Base-by-base conservation (phyloP, 1,140 invertebrate genomes). In the Saxidomus purpurata region DNA sequence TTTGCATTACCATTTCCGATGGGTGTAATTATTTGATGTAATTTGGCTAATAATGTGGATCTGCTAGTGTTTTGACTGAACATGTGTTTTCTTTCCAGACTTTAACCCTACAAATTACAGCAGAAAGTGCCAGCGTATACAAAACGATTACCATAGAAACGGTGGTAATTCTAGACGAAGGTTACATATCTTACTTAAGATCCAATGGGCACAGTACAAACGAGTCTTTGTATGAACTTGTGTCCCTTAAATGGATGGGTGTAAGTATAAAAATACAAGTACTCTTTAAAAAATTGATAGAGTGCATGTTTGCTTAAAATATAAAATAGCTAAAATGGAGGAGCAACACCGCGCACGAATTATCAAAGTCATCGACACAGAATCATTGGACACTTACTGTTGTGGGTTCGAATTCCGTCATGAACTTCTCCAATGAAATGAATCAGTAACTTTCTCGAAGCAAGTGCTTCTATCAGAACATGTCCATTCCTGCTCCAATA, bases 111-210 rank as follows among this genome's bases (percentile, higher is more conserved):
- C n/a, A n/a, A n/a, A n/a, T n/a, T n/a, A n/a, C n/a, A n/a, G 17
- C 17, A 71, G 67, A 38, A 6, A 38, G 2, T 38, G 17, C 4
- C 67, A 34, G 8, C 13, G 17, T 38, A 19, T 38, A n/a, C 1
- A 34, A 40, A 36, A 71, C 34, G 1, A 71, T 71, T 28, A 38
- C 17, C 34, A 71, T 71, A 71, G 67, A 71, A 71, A 71, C 67
- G 31, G 67, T 71, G 28, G 67, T 71, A 1, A 38, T 71, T 40
- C 38, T 71, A 19, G 67, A 71, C n/a, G 67, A 36, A 4, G 67
- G 28, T 15, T 71, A 71, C 22, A 71, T 71, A 17, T 36, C 67
- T 19, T 22, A 71, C 22, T 22, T 71, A n/a, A 71, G 34, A 71
- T 15, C 36, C 11, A 71, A 40, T 17, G 67, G 67, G 15, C 67